Percentiles rank a stretch among this genome's conserved stretches.
phyloP scores from a whole-genome alignment of 2,797 vertebrate species.

The Arremon aurantiirostris region DNA sequence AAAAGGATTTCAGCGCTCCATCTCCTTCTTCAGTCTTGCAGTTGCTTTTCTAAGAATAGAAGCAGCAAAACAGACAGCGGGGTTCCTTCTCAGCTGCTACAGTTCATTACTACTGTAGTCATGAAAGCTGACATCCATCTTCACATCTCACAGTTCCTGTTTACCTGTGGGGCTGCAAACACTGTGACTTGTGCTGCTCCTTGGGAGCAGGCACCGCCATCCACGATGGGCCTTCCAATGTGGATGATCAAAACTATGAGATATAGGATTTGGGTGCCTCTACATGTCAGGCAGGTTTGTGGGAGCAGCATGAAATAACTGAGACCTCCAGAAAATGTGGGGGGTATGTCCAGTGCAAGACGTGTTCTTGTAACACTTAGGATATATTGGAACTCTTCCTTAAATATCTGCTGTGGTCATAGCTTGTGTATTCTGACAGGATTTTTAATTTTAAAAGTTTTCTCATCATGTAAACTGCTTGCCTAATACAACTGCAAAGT shows the following conservation, averaged over 20 bases:
- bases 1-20: background rate
- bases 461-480: background rate
- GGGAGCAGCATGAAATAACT: background rate
- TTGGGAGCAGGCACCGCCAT: background rate
- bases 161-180: background rate
- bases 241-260: background rate
- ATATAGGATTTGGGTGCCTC: background rate
- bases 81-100: background rate
- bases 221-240: background rate
- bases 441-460: background rate
- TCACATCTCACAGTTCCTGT: background rate
- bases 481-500: accelerated
- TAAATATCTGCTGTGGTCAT: background rate
- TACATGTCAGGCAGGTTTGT: background rate
- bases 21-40: slow-evolving; percentile 32
- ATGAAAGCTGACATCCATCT: background rate
- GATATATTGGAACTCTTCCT: background rate
- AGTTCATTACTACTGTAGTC: background rate
- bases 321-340: background rate
- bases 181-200: background rate
- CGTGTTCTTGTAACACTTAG: background rate
- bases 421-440: background rate
- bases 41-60: slow-evolving; percentile 51
- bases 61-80: background rate
- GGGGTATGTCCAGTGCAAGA: background rate